These are phyloP conservation scores for Machimus atricapillus DNA, from an alignment of 2,888 invertebrate genomes.

Conservation along the genomic window DNA sequence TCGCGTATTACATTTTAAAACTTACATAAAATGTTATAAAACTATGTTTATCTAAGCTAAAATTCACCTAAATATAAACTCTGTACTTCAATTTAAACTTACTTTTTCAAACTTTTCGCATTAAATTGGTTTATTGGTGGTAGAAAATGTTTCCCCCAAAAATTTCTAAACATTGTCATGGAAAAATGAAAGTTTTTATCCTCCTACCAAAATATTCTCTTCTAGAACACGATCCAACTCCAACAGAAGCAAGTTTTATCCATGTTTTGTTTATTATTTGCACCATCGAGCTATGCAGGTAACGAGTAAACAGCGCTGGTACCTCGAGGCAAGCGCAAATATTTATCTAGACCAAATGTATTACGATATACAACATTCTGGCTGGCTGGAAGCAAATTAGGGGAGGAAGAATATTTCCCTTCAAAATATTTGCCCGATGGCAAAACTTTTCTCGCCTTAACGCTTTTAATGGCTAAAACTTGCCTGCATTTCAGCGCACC, in stretches of 20 bases:
- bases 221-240: background rate
- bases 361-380: background rate
- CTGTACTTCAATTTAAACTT: background rate
- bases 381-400: background rate
- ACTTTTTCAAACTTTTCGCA: background rate
- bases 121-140: background rate
- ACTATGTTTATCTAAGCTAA: too few relatives aligned
- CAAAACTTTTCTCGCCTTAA: conserved; percentile 11
- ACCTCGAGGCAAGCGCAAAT: background rate
- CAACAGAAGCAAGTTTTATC: background rate
- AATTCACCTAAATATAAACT: background rate
- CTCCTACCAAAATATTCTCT: background rate
- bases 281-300: background rate
- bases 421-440: background rate
- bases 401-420: background rate
- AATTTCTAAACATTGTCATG: background rate
- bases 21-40: too few relatives aligned
- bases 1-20: too few relatives aligned
- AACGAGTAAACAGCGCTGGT: background rate
- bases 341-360: background rate
- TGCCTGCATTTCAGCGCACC: background rate
- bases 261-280: background rate
- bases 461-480: background rate
- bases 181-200: background rate
- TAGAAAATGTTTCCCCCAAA: background rate